Percentiles rank a stretch among this genome's conserved stretches.
phyloP scores from a whole-genome alignment of 2,888 invertebrate genomes.

The Vesta saturnalis region DNA sequence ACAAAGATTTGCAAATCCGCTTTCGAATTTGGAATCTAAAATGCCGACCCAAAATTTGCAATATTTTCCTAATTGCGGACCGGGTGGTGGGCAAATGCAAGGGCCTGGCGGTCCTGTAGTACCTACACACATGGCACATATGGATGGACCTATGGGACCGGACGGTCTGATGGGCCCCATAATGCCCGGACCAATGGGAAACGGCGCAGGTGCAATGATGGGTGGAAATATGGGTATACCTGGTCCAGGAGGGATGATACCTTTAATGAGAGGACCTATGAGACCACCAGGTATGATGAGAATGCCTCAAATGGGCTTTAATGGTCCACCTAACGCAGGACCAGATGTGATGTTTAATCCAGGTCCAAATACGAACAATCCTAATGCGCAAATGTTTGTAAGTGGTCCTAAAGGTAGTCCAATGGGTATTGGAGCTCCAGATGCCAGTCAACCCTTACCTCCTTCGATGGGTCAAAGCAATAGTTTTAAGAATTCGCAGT shows the following conservation, averaged over 20 bases:
- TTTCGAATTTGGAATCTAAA: conserved; percentile 75
- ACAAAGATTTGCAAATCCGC: conserved; percentile 87
- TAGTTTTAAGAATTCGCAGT: conserved; percentile 81
- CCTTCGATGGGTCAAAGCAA: conserved; percentile 80
- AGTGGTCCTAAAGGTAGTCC: conserved; percentile 68
- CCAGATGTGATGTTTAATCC: conserved; percentile 58
- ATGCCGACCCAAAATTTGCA: conserved; percentile 76
- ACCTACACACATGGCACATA: conserved; percentile 62
- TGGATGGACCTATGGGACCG: conserved; percentile 58
- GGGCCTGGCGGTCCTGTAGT: conserved; percentile 58
- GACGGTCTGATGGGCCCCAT: conserved; percentile 59
- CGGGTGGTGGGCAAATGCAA: conserved; percentile 64
- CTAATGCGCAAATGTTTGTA: conserved; percentile 69
- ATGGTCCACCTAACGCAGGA: conserved; percentile 57
- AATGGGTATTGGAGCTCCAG: conserved; percentile 68
- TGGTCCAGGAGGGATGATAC: conserved; percentile 59
- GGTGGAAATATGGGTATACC: conserved; percentile 63
- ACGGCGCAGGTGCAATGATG: conserved; percentile 60
- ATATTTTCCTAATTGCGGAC: conserved; percentile 75
- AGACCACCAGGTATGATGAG: conserved; percentile 61
- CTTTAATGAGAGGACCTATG: conserved; percentile 61
- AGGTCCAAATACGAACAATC: conserved; percentile 60
- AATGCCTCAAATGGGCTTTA: conserved; percentile 60
- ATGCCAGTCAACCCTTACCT: conserved; percentile 78
- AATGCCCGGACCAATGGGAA: conserved; percentile 64